Evolutionary conservation across 2,888 invertebrate genomes (phyloP).

Genomic region (Strigamia maritima): DNA sequence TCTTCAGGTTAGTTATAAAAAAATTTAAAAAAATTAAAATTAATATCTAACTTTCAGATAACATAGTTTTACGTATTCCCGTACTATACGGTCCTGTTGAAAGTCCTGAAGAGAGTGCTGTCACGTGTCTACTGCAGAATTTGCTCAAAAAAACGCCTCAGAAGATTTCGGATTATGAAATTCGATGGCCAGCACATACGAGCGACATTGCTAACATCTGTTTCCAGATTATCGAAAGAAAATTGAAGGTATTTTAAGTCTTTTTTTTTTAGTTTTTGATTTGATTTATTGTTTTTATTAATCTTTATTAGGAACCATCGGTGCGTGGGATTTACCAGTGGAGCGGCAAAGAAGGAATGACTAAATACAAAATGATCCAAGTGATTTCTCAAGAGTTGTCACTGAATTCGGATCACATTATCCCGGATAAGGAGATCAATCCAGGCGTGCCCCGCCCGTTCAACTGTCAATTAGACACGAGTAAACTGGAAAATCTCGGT

Average conservation of each 20-base stretch:
- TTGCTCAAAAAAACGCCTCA: slow-evolving; percentile 43
- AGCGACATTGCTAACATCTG: slow-evolving; percentile 54
- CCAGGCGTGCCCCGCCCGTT: slow-evolving; percentile 51
- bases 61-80: slow-evolving; percentile 56
- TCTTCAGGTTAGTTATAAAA: slow-evolving; percentile 50
- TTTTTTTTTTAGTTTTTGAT: too few species aligned
- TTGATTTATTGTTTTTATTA: too few species aligned
- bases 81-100: slow-evolving; percentile 57
- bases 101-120: slow-evolving; percentile 55
- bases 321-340: slow-evolving; percentile 56
- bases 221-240: slow-evolving; percentile 49
- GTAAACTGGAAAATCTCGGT: slow-evolving; percentile 50
- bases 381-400: slow-evolving; percentile 54
- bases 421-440: slow-evolving; percentile 49
- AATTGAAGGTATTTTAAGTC: slow-evolving; percentile 46
- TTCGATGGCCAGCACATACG: slow-evolving; percentile 55
- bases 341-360: slow-evolving; percentile 56
- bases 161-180: slow-evolving; percentile 54
- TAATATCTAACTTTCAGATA: too few species aligned
- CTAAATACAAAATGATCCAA: slow-evolving; percentile 57
- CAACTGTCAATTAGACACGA: slow-evolving; percentile 51
- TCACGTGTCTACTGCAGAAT: slow-evolving; percentile 52
- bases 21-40: too few species aligned
- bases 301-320: slow-evolving; percentile 48
- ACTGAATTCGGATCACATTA: slow-evolving; percentile 52